Percentiles rank a stretch among this genome's conserved stretches.
phyloP scores from a whole-genome alignment of 2,797 vertebrate genomes.

The Sebastes matsubarae region DNA sequence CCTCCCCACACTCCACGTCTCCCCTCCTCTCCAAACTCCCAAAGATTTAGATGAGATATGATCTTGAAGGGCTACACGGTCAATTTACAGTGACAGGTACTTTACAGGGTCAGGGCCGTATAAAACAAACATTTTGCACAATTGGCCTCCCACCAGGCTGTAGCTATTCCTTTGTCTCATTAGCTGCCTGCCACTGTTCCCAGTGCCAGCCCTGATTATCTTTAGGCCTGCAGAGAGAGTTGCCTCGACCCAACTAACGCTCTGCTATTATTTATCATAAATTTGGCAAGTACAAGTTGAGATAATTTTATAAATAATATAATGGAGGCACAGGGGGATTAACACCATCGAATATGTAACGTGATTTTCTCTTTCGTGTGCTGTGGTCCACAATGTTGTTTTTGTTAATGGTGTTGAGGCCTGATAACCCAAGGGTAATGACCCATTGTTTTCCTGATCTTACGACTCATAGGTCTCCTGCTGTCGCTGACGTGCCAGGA shows the following conservation, averaged over 20 bases:
- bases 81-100: constrained; percentile 66
- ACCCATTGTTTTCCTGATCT: constrained; percentile 73
- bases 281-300: constrained; percentile 40
- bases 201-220: constrained; percentile 75
- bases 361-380: constrained; percentile 49
- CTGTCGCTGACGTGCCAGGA: constrained; percentile 43
- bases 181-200: constrained; percentile 72
- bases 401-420: constrained; percentile 52
- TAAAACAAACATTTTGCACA: constrained; percentile 76
- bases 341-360: constrained; percentile 28
- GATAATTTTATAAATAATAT: constrained; percentile 47
- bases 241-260: constrained; percentile 42
- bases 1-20: not conserved
- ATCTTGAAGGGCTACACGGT: constrained; percentile 53
- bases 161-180: constrained; percentile 70
- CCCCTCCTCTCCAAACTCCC: constrained; percentile 16
- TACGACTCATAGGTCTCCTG: constrained; percentile 48
- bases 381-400: constrained; percentile 47
- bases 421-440: constrained; percentile 68
- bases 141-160: constrained; percentile 67
- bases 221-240: constrained; percentile 52
- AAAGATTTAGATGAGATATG: constrained; percentile 59
- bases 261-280: constrained; percentile 44
- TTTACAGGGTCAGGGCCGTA: constrained; percentile 57
- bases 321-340: constrained; percentile 27